Percentiles rank a stretch among this genome's conserved stretches.
Evolutionary conservation across 2,797 vertebrate species (phyloP).

Genomic region (Eleutherodactylus coqui): DNA sequence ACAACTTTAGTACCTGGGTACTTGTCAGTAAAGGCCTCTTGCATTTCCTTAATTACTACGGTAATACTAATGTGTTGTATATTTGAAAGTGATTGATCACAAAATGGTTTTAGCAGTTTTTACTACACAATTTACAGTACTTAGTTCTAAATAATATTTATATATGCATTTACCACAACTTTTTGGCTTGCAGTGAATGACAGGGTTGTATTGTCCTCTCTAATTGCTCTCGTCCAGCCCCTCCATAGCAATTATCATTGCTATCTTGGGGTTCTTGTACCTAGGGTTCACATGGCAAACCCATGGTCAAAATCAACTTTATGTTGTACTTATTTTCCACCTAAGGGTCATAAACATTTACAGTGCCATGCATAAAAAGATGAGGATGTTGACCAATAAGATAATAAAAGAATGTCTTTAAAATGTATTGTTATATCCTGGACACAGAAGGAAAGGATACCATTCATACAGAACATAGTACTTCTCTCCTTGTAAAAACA

Average conservation of each 20-base stretch:
- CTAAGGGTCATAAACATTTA: not conserved
- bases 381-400: not conserved
- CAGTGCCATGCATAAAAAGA: not conserved
- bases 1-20: too few relatives aligned
- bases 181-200: too few relatives aligned
- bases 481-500: not conserved
- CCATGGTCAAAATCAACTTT: not conserved
- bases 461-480: not conserved
- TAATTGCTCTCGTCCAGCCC: too few relatives aligned
- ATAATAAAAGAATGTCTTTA: not conserved
- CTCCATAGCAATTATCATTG: too few relatives aligned
- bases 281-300: not conserved
- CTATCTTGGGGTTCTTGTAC: too few relatives aligned
- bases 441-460: not conserved
- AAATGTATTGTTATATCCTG: not conserved
- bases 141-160: not conserved
- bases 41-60: not conserved
- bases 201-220: too few relatives aligned
- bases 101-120: not conserved
- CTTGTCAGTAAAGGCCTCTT: too few relatives aligned
- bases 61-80: not conserved
- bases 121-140: not conserved
- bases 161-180: not conserved
- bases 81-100: not conserved
- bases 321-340: not conserved